These are phyloP conservation scores for Muscicapa adusta DNA, from an alignment of 2,113 vertebrate genomes.

Conservation along the genomic window DNA sequence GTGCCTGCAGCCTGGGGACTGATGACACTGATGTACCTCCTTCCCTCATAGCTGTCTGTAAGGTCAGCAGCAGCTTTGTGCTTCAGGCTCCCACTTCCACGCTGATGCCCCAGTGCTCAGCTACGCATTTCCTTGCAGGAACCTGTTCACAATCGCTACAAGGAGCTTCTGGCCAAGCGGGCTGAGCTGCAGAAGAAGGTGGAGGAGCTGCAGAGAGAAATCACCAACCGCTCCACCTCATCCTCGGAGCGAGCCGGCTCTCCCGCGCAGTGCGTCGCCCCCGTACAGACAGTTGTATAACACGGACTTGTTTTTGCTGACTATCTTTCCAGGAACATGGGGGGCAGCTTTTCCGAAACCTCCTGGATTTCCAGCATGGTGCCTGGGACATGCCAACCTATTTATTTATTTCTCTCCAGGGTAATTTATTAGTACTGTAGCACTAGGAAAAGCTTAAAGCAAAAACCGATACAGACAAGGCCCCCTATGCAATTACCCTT, in stretches of 20 bases:
- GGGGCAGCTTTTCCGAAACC: conserved; percentile 17
- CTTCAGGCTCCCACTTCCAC: neutral
- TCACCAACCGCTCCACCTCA: conserved; percentile 84
- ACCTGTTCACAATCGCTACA: conserved; percentile 89
- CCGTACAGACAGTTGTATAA: conserved; percentile 91
- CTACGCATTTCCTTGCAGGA: conserved; percentile 69
- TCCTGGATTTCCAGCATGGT: neutral
- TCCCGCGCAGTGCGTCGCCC: conserved; percentile 83
- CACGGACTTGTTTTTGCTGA: fast-evolving
- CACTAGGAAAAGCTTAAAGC: conserved; percentile 40
- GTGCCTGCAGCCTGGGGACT: neutral
- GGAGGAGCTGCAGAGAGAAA: conserved; percentile 92
- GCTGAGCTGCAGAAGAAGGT: conserved; percentile 93
- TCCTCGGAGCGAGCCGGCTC: conserved; percentile 86
- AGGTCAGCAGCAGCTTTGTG: neutral
- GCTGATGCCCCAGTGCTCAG: neutral
- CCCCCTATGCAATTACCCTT: conserved; percentile 43
- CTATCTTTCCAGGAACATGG: neutral
- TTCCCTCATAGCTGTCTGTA: neutral
- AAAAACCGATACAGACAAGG: neutral
- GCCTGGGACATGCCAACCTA: conserved; percentile 45
- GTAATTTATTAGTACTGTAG: conserved; percentile 32
- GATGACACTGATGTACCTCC: fast-evolving
- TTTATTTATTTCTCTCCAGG: conserved; percentile 65
- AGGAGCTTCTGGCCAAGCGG: conserved; percentile 91